Conservation (phyloP, 37 sponge, comb jelly and placozoan species). For the Geodia barretti region DNA sequence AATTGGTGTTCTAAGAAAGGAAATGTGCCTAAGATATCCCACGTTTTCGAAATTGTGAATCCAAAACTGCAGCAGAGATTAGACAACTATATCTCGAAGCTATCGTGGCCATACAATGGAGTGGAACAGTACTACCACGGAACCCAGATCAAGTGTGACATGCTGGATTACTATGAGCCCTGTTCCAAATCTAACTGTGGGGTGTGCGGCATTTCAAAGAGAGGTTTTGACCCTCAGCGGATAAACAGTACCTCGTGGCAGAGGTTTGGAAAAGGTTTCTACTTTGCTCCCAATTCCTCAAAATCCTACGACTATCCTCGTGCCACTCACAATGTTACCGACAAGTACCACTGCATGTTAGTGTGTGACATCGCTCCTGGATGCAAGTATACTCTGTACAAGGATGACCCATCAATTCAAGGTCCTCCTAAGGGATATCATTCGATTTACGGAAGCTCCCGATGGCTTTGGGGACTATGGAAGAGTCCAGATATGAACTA, state of each 20-base stretch:
- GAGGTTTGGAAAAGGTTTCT: constrained; percentile 66
- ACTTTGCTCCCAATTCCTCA: constrained; percentile 71
- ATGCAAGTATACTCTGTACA: constrained; percentile 20
- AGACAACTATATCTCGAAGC: neutral
- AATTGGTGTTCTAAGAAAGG: neutral
- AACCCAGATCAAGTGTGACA: constrained; percentile 56
- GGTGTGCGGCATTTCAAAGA: constrained; percentile 48
- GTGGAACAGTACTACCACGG: constrained; percentile 63
- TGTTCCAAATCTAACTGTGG: constrained; percentile 47
- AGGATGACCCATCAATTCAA: constrained; percentile 13
- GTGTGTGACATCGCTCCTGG: constrained; percentile 62
- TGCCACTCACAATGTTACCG: neutral
- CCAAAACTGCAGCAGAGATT: neutral
- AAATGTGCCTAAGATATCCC: neutral
- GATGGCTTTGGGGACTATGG: constrained; percentile 8
- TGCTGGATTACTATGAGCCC: constrained; percentile 9
- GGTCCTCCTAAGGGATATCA: constrained; percentile 53
- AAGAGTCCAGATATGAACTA: constrained; percentile 31
- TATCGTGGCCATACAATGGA: neutral
- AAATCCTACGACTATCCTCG: constrained; percentile 63
- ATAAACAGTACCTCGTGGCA: constrained; percentile 26
- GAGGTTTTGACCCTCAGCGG: constrained; percentile 35
- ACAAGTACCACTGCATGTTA: constrained; percentile 35
- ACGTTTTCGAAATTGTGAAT: constrained; percentile 9
- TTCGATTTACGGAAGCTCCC: constrained; percentile 46